Evolutionary conservation across 2,113 vertebrate species (phyloP).

Genomic region (Tupaia tana): DNA sequence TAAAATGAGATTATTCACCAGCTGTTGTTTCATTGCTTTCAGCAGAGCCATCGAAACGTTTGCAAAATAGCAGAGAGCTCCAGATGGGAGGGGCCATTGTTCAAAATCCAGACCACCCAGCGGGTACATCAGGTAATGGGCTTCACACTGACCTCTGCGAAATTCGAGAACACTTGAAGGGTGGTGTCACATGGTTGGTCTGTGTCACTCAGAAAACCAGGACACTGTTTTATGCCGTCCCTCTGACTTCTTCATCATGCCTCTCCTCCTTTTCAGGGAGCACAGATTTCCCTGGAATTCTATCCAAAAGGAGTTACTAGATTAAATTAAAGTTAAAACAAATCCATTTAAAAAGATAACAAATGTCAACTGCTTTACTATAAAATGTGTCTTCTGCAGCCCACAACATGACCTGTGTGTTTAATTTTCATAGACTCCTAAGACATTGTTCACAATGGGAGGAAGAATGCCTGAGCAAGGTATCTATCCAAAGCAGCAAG

Average conservation of each 20-base stretch:
- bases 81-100: constrained; percentile 1
- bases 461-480: neutral
- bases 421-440: neutral
- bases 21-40: constrained; percentile 58
- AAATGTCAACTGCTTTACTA: constrained; percentile 7
- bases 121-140: neutral
- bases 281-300: neutral
- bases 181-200: neutral
- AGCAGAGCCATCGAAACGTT: neutral
- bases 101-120: constrained; percentile 44
- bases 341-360: neutral
- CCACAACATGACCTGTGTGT: neutral
- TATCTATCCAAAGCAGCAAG: fast-evolving
- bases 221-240: neutral
- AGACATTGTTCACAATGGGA: neutral
- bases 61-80: constrained; percentile 22
- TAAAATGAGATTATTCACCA: constrained; percentile 60
- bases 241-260: neutral
- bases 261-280: neutral
- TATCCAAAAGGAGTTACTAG: neutral
- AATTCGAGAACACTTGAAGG: neutral
- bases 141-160: neutral
- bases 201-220: neutral
- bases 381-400: constrained; percentile 6
- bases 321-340: constrained; percentile 21